phyloP scores from a whole-genome alignment of 1,140 invertebrate genomes.

The Brachionus plicatilis region DNA sequence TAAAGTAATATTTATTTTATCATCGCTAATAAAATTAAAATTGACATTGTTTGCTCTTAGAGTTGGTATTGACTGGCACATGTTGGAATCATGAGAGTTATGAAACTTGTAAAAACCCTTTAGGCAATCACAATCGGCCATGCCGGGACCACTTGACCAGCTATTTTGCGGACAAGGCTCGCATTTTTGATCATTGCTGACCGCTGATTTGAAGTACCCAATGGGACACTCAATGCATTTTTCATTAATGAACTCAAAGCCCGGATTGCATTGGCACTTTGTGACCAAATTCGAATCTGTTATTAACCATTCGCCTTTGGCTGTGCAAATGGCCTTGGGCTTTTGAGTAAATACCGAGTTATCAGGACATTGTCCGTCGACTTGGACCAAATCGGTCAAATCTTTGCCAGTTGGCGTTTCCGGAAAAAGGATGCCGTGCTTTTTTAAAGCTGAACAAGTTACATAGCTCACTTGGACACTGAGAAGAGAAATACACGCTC shows the following conservation, averaged over 20 bases:
- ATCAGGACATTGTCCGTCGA: slow-evolving; percentile 13
- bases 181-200: slow-evolving; percentile 31
- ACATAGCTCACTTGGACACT: slow-evolving; percentile 1
- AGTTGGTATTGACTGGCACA: background rate
- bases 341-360: background rate
- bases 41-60: background rate
- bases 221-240: slow-evolving; percentile 9
- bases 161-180: slow-evolving; percentile 40
- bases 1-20: slow-evolving; percentile 18
- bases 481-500: slow-evolving; percentile 39
- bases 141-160: background rate
- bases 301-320: slow-evolving; percentile 35
- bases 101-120: slow-evolving; percentile 4
- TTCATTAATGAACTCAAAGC: slow-evolving; percentile 12
- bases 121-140: slow-evolving; percentile 5
- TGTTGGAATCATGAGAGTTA: background rate
- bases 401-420: slow-evolving; percentile 36
- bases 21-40: slow-evolving; percentile 5
- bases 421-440: background rate
- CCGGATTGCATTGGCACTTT: slow-evolving; percentile 10
- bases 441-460: background rate
- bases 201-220: slow-evolving; percentile 13
- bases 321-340: slow-evolving; percentile 29
- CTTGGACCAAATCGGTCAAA: slow-evolving; percentile 36
- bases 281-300: slow-evolving; percentile 12